Evolutionary conservation across 2,888 invertebrate species (phyloP).

Genomic region (Celastrina argiolus): DNA sequence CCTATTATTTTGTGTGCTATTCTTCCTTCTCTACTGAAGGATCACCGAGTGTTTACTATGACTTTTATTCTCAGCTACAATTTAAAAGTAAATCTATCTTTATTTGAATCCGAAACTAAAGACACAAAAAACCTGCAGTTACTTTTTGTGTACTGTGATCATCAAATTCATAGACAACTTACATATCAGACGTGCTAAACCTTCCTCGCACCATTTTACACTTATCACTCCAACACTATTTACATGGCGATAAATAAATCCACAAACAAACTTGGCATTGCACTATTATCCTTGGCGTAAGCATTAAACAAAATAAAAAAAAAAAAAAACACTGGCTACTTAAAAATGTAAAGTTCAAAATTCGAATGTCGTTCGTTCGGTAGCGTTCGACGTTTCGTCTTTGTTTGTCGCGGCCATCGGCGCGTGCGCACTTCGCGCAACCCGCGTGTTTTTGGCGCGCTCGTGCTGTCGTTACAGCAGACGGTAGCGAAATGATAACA

Average conservation of each 20-base stretch:
- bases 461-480: constrained; percentile 55
- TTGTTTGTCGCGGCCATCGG: constrained; percentile 45
- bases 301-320: constrained; percentile 15
- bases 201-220: constrained; percentile 70
- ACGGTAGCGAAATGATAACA: constrained; percentile 70
- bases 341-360: constrained; percentile 16
- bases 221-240: constrained; percentile 41
- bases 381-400: constrained; percentile 55
- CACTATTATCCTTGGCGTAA: constrained; percentile 5
- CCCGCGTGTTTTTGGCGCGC: constrained; percentile 49
- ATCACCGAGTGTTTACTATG: too few species aligned
- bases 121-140: neutral
- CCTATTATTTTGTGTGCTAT: too few species aligned
- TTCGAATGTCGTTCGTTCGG: constrained; percentile 54
- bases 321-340: constrained; percentile 11
- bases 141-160: constrained; percentile 9
- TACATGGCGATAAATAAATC: constrained; percentile 21
- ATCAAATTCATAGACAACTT: constrained; percentile 42
- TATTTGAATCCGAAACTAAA: neutral
- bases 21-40: too few species aligned
- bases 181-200: constrained; percentile 71
- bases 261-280: constrained; percentile 18
- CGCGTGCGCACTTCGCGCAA: constrained; percentile 39
- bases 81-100: neutral
- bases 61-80: neutral